Evolutionary conservation across 2,797 vertebrate species (phyloP), one percentile per base, ranked within the genome.

Genomic region (Falco columbarius): DNA sequence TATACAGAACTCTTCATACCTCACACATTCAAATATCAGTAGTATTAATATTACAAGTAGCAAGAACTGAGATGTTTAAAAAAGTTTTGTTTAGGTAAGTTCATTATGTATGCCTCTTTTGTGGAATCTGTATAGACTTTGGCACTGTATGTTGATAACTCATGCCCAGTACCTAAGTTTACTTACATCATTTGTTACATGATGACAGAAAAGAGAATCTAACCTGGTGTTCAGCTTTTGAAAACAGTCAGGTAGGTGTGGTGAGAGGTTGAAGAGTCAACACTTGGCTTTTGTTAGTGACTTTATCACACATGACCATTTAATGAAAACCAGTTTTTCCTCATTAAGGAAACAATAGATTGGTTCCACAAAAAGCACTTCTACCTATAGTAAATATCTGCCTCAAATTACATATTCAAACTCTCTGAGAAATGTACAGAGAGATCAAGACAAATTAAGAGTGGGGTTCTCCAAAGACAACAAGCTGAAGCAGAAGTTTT

Each of bases 271-370:
- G 30, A 67, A 74, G 34, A 75, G 30, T 24, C 42, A 54, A 27
- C 20, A 36, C 7, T 55, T 89, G 56, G 3, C 44, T 71, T 82
- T 82, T 63, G 20, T 52, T 51, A 66, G 42, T 58, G 51, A 61
- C 26, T 88, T 73, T 1, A 2, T 38, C 75, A 24, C 19, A 12
- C 9, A 6, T 22, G 14, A 40, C 40, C 1, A 0, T 67, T 75
- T 81, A 67, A 74, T 75, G 36, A 46, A 67, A 93, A 74, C 4
- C 22, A 23, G 5, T 2, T 73, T 81, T 38, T 90, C 9, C 3
- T 61, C 32, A 32, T 27, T 26, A 32, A n/a, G 8, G 10, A 79
- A 65, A 13, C 16, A 59, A 32, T 5, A 49, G 14, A 13, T 14
- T 77, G 17, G 14, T 76, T 84, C 61, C 51, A 61, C 12, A 54